A percentile compares a stretch with the other conserved stretches of the same genome.
phyloP scores from a whole-genome alignment of 2,888 invertebrate species.

The Apeira syringaria region DNA sequence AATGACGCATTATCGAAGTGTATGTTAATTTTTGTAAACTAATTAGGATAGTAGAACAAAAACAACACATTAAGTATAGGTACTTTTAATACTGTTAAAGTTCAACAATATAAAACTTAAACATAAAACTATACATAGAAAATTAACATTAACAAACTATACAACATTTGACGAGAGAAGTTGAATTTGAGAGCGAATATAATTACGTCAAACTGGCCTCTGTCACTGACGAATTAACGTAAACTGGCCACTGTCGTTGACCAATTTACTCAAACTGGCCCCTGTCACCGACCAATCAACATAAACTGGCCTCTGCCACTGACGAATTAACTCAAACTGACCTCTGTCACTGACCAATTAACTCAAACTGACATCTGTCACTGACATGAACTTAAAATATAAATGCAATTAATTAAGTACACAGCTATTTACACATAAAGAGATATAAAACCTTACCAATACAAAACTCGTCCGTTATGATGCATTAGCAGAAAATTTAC shows the following conservation, averaged over 20 bases:
- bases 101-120: conserved; percentile 78
- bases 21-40: too few species aligned
- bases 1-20: too few species aligned
- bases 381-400: conserved; percentile 25
- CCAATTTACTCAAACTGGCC: conserved; percentile 33
- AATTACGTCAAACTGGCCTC: conserved; percentile 28
- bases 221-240: conserved; percentile 21
- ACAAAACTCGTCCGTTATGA: conserved; percentile 1
- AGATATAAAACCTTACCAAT: conserved; percentile 15
- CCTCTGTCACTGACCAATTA: conserved; percentile 24
- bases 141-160: conserved; percentile 51
- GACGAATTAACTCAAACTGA: conserved; percentile 28
- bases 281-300: too few species aligned
- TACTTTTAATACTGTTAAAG: conserved; percentile 80
- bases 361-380: conserved; percentile 28
- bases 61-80: conserved; percentile 19
- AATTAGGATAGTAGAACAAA: too few species aligned
- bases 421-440: conserved; percentile 25
- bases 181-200: conserved; percentile 11
- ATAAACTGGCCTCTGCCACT: conserved; percentile 30
- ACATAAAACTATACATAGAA: conserved; percentile 65
- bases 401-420: conserved; percentile 48
- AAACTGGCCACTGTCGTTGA: conserved; percentile 30
- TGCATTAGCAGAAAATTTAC: conserved; percentile 20
- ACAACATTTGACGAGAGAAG: conserved; percentile 32